Evolutionary conservation across 2,888 invertebrate species (phyloP).

Genomic region (Salticus scenicus): DNA sequence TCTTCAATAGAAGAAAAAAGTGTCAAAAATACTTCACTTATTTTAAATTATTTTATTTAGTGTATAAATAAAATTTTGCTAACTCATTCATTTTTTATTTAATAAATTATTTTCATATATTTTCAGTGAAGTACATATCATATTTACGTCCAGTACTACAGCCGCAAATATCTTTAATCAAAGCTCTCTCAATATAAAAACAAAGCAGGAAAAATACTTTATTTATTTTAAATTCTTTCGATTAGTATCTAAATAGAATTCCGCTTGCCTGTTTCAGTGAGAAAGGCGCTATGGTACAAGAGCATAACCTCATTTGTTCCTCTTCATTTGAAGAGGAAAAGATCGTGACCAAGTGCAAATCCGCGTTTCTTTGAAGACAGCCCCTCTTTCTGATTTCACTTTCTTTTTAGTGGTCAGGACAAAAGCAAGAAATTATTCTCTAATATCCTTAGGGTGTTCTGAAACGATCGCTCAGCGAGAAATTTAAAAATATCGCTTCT

Average conservation of each 20-base stretch:
- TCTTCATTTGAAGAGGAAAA: neutral
- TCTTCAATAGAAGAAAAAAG: too few relatives aligned
- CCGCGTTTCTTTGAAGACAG: neutral
- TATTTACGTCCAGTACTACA: too few relatives aligned
- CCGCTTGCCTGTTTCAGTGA: neutral
- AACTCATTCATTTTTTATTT: too few relatives aligned
- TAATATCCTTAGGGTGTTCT: neutral
- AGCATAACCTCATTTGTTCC: neutral
- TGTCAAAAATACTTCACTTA: too few relatives aligned
- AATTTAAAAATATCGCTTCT: neutral
- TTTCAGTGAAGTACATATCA: too few relatives aligned
- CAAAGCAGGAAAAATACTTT: too few relatives aligned
- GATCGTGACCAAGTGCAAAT: neutral
- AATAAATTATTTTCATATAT: too few relatives aligned
- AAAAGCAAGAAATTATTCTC: neutral
- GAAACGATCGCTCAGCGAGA: conserved; percentile 1
- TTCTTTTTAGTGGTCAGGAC: neutral
- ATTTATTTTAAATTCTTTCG: too few relatives aligned
- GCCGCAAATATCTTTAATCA: too few relatives aligned
- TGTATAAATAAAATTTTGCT: too few relatives aligned
- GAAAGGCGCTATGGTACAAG: neutral
- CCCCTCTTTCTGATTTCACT: neutral
- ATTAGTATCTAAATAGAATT: neutral
- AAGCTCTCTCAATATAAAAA: too few relatives aligned
- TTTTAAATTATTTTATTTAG: too few relatives aligned